Base-by-base conservation (phyloP, 2,113 vertebrate species). In the Gopherus flavomarginatus region DNA sequence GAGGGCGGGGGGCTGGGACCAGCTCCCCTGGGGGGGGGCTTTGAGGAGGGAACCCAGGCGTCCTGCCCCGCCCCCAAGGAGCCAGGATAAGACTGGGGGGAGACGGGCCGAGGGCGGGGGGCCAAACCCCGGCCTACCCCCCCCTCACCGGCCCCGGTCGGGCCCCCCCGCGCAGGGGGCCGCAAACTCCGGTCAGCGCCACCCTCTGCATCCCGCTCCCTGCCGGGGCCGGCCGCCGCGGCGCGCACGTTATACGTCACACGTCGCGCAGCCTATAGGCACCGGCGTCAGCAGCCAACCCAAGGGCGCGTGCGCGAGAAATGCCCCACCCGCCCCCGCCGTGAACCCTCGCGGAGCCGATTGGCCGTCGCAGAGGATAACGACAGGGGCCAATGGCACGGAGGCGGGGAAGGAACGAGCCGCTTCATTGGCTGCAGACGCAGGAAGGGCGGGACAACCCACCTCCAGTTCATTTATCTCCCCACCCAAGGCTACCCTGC, bases 281-380 rank as follows among this genome's bases (percentile, higher is more conserved):
- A 2, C 21, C 69, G 16, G 27, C 22, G 1, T 3, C 6, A 4
- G 42, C 47, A 8, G 1, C 5, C 11, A 5, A 42, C 65, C 31
- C 14, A 6, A 9, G 11, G 6, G n/a, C 27, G 27, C 26, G 38
- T 62, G 26, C 56, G 72, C 31, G 21, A 12, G 5, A 38, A 24
- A n/a, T 1, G 14, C 1, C 84, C 93, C 87, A 31, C 77, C 88
- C 29, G 80, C 65, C 95, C 13, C 19, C 72, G 19, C 38, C 38
- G 19, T 3, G 22, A 62, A 22, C 24, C 75, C 11, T 12, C 24
- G 22, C 22, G 22, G 24, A 79, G 77, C 7, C 5, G 77, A 77
- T 77, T 44, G 77, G 77, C 24, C 12, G 47, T 26, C 27, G 77
- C 14, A 3, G 21, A 10, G 31, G 49, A 5, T 5, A 19, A 22